Conservation (phyloP, 2,113 vertebrate genomes). For the Callocephalon fimbriatum region DNA sequence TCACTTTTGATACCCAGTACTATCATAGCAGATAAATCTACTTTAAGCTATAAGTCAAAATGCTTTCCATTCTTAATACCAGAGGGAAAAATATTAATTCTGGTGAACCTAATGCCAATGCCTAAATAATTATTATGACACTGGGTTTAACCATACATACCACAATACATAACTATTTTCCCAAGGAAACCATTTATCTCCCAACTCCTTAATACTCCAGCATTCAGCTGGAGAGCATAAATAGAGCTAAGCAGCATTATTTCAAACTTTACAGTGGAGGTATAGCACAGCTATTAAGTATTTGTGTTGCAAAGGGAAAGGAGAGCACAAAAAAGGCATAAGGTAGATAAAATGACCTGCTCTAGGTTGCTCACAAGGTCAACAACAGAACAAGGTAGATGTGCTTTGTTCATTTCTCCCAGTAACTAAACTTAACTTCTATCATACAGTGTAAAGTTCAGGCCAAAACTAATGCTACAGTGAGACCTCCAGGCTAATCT, state of each 20-base stretch:
- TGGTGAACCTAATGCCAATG: not conserved
- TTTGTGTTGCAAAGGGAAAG: not conserved
- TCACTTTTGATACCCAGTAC: not conserved
- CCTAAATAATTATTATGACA: not conserved
- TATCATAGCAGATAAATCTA: not conserved
- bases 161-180: not conserved
- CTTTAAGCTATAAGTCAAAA: not conserved
- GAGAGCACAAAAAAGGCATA: not conserved
- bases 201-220: not conserved
- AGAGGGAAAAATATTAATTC: not conserved
- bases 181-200: not conserved
- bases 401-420: not conserved
- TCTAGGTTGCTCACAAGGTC: not conserved
- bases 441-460: not conserved
- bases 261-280: not conserved
- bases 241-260: not conserved
- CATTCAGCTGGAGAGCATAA: not conserved
- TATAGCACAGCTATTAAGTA: not conserved
- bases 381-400: not conserved
- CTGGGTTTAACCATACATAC: not conserved
- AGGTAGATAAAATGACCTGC: not conserved
- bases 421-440: not conserved
- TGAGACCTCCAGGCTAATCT: not conserved
- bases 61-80: not conserved
- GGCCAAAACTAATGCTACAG: not conserved